Conservation (phyloP, 2,888 invertebrate genomes). For the Hyles lineata region DNA sequence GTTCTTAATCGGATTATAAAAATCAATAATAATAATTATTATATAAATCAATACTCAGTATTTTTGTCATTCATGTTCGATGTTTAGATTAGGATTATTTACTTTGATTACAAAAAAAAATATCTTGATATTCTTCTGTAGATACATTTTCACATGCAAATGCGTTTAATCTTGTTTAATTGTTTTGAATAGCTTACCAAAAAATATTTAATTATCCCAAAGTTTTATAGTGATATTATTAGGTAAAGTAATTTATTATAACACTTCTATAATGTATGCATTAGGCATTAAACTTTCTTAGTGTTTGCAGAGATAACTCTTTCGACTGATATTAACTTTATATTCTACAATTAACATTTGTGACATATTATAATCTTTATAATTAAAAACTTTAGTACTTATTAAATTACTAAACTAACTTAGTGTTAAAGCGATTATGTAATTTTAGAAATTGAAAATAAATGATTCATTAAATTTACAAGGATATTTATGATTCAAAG, state of each 20-base stretch:
- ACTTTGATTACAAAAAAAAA: no score
- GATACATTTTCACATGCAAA: no score
- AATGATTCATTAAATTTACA: not conserved
- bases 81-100: no score
- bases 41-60: not conserved
- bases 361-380: not conserved
- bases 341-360: not conserved
- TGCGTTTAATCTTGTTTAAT: no score
- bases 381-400: constrained; percentile 2
- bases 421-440: not conserved
- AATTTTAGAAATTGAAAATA: constrained; percentile 1
- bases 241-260: not conserved
- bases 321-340: not conserved
- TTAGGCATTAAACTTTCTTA: not conserved
- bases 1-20: not conserved
- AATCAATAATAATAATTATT: not conserved
- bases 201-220: not conserved
- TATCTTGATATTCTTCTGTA: no score
- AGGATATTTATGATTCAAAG: not conserved
- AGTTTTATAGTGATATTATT: not conserved
- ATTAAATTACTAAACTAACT: constrained; percentile 3
- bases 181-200: not conserved
- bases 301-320: not conserved
- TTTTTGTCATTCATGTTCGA: not conserved
- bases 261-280: not conserved